Evolutionary conservation across 2,113 vertebrate species (phyloP).

Genomic region (Scophthalmus maximus): DNA sequence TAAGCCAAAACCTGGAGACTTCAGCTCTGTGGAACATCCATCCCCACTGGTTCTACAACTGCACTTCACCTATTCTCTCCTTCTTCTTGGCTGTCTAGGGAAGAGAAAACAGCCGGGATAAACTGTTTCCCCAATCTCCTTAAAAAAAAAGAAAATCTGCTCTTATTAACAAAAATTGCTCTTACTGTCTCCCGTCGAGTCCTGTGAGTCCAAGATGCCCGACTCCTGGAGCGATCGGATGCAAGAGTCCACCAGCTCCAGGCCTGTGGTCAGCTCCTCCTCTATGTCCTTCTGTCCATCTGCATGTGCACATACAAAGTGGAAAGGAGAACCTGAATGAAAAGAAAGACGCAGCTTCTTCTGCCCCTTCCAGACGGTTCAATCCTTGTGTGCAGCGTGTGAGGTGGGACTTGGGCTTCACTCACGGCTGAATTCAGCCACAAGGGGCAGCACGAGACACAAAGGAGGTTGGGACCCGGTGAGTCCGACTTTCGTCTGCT

Average conservation of each 20-base stretch:
- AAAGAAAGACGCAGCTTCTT: neutral
- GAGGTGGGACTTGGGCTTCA: neutral
- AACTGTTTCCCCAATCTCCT: neutral
- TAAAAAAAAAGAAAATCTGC: neutral
- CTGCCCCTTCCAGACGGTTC: neutral
- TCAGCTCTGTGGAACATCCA: neutral
- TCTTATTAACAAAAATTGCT: slow-evolving; percentile 1
- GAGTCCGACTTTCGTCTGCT: neutral
- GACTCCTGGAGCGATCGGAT: slow-evolving; percentile 97
- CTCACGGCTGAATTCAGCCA: neutral
- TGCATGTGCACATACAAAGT: slow-evolving; percentile 54
- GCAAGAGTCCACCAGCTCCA: slow-evolving; percentile 98
- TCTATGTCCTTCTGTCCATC: slow-evolving; percentile 99
- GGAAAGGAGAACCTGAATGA: neutral
- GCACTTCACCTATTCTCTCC: neutral
- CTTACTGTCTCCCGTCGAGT: slow-evolving; percentile 94
- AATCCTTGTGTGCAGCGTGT: too few species aligned
- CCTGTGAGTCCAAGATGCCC: slow-evolving; percentile 96
- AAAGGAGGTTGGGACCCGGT: neutral
- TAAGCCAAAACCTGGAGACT: neutral
- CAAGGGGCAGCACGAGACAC: neutral
- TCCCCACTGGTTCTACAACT: neutral
- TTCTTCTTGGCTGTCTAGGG: neutral
- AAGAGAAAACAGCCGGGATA: neutral
- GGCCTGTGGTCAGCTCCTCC: slow-evolving; percentile 96